phyloP scores from a whole-genome alignment of 1,140 invertebrate species.

The Gyrodactylus salaris region DNA sequence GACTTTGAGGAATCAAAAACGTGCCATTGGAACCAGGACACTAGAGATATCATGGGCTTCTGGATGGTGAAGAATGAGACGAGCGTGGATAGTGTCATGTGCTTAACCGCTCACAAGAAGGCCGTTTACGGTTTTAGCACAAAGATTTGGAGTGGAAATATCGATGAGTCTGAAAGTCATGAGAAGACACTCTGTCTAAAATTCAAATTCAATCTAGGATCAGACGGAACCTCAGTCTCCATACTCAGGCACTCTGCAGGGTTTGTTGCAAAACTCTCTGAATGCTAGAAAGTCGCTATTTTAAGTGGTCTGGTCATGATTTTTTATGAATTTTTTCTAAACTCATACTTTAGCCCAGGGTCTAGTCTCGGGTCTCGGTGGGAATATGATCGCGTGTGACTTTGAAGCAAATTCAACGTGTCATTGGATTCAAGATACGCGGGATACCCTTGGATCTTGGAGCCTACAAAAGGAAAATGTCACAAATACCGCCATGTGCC shows the following conservation, averaged over 20 bases:
- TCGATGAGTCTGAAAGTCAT: neutral
- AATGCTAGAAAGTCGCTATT: too few relatives aligned
- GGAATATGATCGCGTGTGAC: too few relatives aligned
- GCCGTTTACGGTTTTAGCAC: neutral
- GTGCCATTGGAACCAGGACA: neutral
- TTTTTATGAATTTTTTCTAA: too few relatives aligned
- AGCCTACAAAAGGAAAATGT: neutral
- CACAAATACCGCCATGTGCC: neutral
- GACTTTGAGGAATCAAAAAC: neutral
- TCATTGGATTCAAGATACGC: neutral
- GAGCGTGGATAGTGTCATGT: neutral
- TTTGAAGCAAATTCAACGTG: too few relatives aligned
- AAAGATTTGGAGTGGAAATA: neutral
- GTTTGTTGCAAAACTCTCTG: too few relatives aligned
- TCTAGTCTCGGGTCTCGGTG: too few relatives aligned
- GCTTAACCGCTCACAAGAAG: neutral
- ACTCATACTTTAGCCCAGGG: too few relatives aligned
- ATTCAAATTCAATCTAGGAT: neutral
- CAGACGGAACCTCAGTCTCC: neutral
- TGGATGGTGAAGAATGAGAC: neutral
- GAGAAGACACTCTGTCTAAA: neutral
- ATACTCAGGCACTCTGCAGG: neutral
- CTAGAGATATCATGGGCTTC: neutral
- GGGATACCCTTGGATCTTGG: neutral
- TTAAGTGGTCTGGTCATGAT: too few relatives aligned